These are phyloP conservation scores for Phrynocephalus versicolor DNA, from an alignment of 2,113 vertebrate species.

Conservation along the genomic window DNA sequence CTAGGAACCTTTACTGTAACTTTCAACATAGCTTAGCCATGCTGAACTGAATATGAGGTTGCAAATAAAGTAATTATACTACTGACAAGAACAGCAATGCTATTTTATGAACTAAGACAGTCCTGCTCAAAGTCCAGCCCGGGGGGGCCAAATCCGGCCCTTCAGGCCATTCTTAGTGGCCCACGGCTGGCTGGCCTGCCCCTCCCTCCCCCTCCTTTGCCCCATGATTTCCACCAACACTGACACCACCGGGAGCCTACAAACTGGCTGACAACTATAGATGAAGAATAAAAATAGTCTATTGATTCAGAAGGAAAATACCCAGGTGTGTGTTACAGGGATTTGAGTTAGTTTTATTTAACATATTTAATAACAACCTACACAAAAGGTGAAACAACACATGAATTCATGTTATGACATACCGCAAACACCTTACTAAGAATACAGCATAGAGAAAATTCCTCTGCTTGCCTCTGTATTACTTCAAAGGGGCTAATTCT, in stretches of 20 bases:
- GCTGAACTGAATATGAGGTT: background rate
- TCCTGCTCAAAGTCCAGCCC: no score
- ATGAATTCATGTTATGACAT: background rate
- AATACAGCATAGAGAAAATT: conserved; percentile 12
- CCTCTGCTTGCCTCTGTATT: background rate
- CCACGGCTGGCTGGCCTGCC: no score
- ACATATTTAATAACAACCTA: conserved; percentile 63
- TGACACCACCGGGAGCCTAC: no score
- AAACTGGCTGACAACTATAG: conserved; percentile 44
- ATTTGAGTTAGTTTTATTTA: conserved; percentile 69
- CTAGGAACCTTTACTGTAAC: background rate
- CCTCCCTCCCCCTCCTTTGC: no score
- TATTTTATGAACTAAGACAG: no score
- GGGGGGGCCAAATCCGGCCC: no score
- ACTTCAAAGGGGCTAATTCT: no score
- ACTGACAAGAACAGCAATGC: no score
- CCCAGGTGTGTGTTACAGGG: conserved; percentile 64
- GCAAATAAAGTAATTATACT: background rate
- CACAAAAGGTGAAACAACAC: conserved; percentile 37
- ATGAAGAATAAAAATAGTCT: conserved; percentile 45
- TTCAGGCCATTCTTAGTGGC: no score
- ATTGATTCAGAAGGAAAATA: conserved; percentile 51
- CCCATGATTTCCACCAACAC: no score
- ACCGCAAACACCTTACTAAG: conserved; percentile 14
- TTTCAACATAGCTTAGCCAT: background rate